Conservation (phyloP, 1,140 invertebrate species). For the Micrasema longulum region DNA sequence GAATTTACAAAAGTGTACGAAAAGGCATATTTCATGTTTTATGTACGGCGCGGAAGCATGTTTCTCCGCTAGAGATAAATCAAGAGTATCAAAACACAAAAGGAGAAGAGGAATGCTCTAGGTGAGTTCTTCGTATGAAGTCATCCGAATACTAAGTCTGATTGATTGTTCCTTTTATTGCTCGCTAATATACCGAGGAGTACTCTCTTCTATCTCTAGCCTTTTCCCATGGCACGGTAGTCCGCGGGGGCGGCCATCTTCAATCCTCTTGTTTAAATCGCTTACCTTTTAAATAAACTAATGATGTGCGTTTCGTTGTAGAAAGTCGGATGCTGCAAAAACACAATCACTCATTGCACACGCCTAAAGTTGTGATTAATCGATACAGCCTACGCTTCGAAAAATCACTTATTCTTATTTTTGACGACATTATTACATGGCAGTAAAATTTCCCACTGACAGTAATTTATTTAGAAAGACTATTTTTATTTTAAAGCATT, state of each 20-base stretch:
- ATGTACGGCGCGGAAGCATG: constrained; percentile 13
- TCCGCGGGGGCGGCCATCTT: constrained; percentile 18
- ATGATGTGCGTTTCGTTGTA: background rate
- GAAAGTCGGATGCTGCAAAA: background rate
- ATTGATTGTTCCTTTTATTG: constrained; percentile 42
- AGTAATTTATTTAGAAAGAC: background rate
- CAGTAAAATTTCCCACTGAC: background rate
- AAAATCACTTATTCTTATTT: too few species aligned
- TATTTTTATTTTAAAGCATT: too few species aligned
- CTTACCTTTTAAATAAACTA: constrained; percentile 5
- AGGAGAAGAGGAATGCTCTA: constrained; percentile 20
- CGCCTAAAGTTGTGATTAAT: too few species aligned
- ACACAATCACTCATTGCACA: background rate
- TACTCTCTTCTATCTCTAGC: too few species aligned
- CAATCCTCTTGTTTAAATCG: constrained; percentile 1
- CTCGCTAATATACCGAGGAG: constrained; percentile 33
- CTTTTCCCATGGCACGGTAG: background rate
- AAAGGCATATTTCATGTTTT: constrained; percentile 28
- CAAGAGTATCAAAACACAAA: constrained; percentile 20
- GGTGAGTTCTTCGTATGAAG: constrained; percentile 23
- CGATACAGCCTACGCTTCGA: too few species aligned
- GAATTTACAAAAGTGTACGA: background rate
- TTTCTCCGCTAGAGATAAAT: constrained; percentile 13
- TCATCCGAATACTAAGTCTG: constrained; percentile 39
- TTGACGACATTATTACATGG: too few species aligned